Evolutionary conservation across 2,888 invertebrate species (phyloP).

Genomic region (Sinhomidia bicolor): DNA sequence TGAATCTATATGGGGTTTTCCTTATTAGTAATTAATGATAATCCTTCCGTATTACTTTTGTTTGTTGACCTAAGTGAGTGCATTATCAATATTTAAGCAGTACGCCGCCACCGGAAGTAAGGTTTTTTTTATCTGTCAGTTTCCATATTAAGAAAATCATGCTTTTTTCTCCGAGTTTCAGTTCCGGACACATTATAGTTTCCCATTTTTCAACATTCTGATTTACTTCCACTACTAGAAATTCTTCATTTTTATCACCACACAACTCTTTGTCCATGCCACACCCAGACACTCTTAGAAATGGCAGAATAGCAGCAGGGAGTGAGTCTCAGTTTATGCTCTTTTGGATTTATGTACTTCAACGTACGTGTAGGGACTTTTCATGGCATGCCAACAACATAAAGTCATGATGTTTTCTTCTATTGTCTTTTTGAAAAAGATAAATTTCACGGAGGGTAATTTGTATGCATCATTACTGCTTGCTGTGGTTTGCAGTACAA

Average conservation of each 20-base stretch:
- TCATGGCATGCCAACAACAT: no score
- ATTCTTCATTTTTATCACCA: not conserved
- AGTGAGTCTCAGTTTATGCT: not conserved
- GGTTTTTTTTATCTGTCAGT: not conserved
- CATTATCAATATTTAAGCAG: slow-evolving; percentile 12
- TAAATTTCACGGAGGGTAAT: no score
- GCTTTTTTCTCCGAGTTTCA: not conserved
- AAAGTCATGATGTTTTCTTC: no score
- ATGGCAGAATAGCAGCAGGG: no score
- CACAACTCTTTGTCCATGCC: not conserved
- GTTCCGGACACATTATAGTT: not conserved
- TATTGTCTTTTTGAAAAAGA: no score
- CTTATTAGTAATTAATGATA: not conserved
- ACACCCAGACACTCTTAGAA: not conserved
- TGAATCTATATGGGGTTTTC: not conserved
- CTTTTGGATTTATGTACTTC: no score
- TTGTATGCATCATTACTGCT: no score
- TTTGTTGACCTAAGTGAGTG: not conserved
- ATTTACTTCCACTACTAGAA: no score
- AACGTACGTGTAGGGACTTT: no score
- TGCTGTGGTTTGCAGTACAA: no score
- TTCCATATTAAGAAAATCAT: not conserved
- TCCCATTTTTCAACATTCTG: no score
- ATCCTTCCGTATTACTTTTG: not conserved
- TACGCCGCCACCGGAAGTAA: not conserved